phyloP scores from a whole-genome alignment of 1,140 invertebrate genomes.

The Penaeus chinensis region DNA sequence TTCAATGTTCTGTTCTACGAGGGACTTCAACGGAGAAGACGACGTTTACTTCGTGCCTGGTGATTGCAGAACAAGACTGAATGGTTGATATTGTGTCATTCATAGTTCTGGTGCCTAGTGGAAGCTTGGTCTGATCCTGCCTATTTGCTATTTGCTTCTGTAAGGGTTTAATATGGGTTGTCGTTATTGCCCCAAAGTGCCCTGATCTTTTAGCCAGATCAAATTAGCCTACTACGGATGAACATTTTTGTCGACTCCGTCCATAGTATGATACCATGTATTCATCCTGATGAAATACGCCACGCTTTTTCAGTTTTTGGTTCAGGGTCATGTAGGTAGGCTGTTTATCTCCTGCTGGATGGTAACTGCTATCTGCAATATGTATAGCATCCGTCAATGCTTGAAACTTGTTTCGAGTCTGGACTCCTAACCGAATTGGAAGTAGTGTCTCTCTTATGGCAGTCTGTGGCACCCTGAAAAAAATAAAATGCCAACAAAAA shows the following conservation, averaged over 20 bases:
- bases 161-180: not conserved
- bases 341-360: not conserved
- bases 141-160: not conserved
- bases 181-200: not conserved
- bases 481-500: too few species aligned
- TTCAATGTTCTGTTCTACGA: not conserved
- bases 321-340: not conserved
- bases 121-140: not conserved
- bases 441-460: not conserved
- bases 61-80: not conserved
- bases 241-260: constrained; percentile 2
- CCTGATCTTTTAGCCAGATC: not conserved
- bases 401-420: not conserved
- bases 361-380: too few species aligned
- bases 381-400: too few species aligned
- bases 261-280: not conserved
- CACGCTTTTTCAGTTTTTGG: not conserved
- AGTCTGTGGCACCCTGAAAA: not conserved
- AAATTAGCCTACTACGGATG: not conserved
- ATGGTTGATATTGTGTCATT: not conserved
- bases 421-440: not conserved
- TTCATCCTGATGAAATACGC: not conserved
- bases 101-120: not conserved
- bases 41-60: not conserved
- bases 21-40: not conserved